Evolutionary conservation across 2,797 vertebrate genomes (phyloP).

Genomic region (Sylvilagus floridanus): DNA sequence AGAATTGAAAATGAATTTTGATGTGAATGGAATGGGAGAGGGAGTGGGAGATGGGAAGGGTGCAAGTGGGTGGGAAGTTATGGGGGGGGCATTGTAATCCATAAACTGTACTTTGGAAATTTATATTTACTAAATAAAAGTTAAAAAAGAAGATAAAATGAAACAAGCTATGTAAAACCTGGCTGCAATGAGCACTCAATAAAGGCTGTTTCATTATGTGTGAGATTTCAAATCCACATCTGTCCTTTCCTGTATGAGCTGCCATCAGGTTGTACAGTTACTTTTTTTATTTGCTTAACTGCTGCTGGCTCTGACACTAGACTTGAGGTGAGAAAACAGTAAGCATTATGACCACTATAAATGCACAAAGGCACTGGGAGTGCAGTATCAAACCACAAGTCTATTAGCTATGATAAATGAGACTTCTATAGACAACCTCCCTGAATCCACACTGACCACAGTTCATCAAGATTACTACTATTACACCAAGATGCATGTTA

Average conservation of each 20-base stretch:
- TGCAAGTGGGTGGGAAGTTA: too few relatives aligned
- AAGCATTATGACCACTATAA: not conserved
- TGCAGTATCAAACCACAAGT: not conserved
- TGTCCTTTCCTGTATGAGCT: not conserved
- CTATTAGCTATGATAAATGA: not conserved
- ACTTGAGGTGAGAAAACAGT: not conserved
- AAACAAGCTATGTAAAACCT: not conserved
- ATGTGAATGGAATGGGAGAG: too few relatives aligned
- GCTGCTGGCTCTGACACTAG: not conserved
- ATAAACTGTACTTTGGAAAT: too few relatives aligned
- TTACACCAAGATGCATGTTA: not conserved
- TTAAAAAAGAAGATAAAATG: not conserved
- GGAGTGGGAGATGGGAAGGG: too few relatives aligned
- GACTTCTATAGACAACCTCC: not conserved
- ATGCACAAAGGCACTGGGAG: not conserved
- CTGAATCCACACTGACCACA: conserved; percentile 36
- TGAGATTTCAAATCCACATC: not conserved
- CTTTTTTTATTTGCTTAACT: not conserved
- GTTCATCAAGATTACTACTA: conserved; percentile 38
- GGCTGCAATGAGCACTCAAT: not conserved
- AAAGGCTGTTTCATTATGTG: not conserved
- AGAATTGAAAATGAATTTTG: too few relatives aligned
- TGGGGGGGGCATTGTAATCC: too few relatives aligned
- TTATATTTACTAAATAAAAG: too few relatives aligned
- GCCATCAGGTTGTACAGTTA: not conserved